Base-by-base conservation (phyloP, 2,797 vertebrate genomes). In the Falco peregrinus region DNA sequence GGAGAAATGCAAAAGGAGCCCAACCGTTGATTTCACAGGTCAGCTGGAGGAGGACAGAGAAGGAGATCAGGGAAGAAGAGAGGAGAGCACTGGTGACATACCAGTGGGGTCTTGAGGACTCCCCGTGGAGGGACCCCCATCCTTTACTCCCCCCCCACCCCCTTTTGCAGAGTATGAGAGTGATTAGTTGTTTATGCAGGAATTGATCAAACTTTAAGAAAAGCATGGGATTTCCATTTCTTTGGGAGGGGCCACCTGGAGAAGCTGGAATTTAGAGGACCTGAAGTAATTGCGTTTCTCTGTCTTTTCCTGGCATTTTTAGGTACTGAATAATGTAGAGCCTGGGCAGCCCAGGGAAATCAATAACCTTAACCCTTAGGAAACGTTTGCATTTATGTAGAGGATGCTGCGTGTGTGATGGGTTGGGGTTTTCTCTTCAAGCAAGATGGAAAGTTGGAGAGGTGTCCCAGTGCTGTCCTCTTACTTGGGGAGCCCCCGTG, bases 241-340 rank as follows among this genome's bases (percentile, higher is more conserved):
- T 87, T 84, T 56, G 75, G 91, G 93, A 92, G 92, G 51, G 57
- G 80, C 79, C 97, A 93, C 75, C 85, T 67, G 67, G 83, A 96
- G 73, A 95, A 97, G 82, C 82, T 82, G 90, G 89, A 97, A 96
- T 91, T 82, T 91, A 90, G 86, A 87, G 43, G 70, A 91, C 82
- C 37, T 54, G 82, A 95, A 95, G 82, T 96, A 97, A 97, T 97
- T 97, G 93, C 7, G 43, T 95, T 96, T 93, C 97, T 96, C 96
- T 96, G 65, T 97, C 94, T 97, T 97, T 97, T 35, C 79, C 93
- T 94, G 84, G 88, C 67, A 91, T 96, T 97, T 96, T 97, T 96
- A 97, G 91, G 79, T 95, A 82, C 95, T 96, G 94, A 96, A 97
- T 97, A 97, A 97, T 96, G 90, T 53, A 80, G 74, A 97, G 81